phyloP scores from a whole-genome alignment of 2,113 vertebrate species.

The Melanostigma gelatinosum region DNA sequence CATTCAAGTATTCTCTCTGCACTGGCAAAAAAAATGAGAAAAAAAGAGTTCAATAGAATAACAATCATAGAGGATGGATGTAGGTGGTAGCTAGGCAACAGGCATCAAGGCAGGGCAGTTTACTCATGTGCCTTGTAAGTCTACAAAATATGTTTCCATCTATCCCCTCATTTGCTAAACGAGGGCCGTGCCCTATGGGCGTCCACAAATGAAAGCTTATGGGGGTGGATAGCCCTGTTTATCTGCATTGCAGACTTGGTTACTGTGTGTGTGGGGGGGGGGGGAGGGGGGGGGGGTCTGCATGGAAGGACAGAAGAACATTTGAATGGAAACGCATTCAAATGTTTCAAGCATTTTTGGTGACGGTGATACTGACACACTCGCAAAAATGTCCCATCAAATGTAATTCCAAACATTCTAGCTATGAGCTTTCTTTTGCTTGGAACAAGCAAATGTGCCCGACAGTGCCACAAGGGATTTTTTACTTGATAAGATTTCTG shows the following conservation, averaged over 20 bases:
- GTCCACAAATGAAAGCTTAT: slow-evolving; percentile 24
- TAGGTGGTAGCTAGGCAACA: slow-evolving; percentile 78
- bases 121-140: slow-evolving; percentile 54
- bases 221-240: slow-evolving; percentile 1
- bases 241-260: slow-evolving; percentile 10
- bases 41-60: slow-evolving; percentile 22
- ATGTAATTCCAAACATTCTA: background rate
- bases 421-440: background rate
- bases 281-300: background rate
- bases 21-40: background rate
- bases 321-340: background rate
- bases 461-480: background rate
- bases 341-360: background rate
- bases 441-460: background rate
- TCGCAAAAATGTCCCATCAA: background rate
- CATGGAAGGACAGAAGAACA: background rate
- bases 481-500: too few species aligned
- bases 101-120: slow-evolving; percentile 58
- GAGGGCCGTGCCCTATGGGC: slow-evolving; percentile 19
- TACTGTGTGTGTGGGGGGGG: background rate
- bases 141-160: slow-evolving; percentile 57
- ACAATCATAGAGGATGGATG: slow-evolving; percentile 54
- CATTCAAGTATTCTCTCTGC: slow-evolving; percentile 38
- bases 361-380: background rate
- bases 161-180: slow-evolving; percentile 40